These are phyloP conservation scores for Calvadosia cruxmelitensis DNA, from an alignment of 30 jellyfish, hydroid and myxozoan genomes.

Conservation along the genomic window DNA sequence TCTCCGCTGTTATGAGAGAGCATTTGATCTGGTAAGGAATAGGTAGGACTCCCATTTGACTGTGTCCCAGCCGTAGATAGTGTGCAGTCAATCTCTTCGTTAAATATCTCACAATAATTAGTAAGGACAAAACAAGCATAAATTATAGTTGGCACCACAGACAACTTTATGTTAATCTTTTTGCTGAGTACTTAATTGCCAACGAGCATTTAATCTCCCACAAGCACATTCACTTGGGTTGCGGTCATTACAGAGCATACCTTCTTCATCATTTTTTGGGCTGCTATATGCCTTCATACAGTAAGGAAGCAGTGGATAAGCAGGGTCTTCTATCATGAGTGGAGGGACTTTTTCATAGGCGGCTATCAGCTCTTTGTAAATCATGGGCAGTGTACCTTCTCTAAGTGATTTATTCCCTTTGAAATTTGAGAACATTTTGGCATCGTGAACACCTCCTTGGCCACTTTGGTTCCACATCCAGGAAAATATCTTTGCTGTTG, in stretches of 20 bases:
- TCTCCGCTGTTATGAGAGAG: too few species aligned
- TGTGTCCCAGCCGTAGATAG: too few species aligned
- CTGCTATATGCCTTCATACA: conserved; percentile 10
- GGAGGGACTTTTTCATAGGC: conserved; percentile 31
- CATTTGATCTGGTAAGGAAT: too few species aligned
- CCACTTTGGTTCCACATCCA: conserved; percentile 46
- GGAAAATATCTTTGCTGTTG: conserved; percentile 34
- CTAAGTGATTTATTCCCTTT: conserved; percentile 9
- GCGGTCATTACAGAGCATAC: conserved; percentile 11
- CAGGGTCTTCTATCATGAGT: conserved; percentile 54
- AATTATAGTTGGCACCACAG: conserved; percentile 10
- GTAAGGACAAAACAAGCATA: conserved; percentile 47
- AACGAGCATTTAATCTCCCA: conserved; percentile 49
- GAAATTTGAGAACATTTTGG: conserved; percentile 31
- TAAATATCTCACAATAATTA: conserved; percentile 55
- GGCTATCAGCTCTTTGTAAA: conserved; percentile 16
- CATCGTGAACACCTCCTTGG: conserved; percentile 78
- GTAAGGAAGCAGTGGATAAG: conserved; percentile 57
- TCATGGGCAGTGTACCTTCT: conserved; percentile 16
- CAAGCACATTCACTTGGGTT: conserved; percentile 45
- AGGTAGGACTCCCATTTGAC: too few species aligned
- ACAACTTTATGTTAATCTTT: conserved; percentile 16
- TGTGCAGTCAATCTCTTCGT: too few species aligned
- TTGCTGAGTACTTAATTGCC: conserved; percentile 24
- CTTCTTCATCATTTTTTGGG: conserved; percentile 19